Percentiles rank a stretch among this genome's conserved stretches.
These are phyloP conservation scores for Coenobita brevimanus DNA, from an alignment of 1,140 invertebrate species.

Conservation along the genomic window DNA sequence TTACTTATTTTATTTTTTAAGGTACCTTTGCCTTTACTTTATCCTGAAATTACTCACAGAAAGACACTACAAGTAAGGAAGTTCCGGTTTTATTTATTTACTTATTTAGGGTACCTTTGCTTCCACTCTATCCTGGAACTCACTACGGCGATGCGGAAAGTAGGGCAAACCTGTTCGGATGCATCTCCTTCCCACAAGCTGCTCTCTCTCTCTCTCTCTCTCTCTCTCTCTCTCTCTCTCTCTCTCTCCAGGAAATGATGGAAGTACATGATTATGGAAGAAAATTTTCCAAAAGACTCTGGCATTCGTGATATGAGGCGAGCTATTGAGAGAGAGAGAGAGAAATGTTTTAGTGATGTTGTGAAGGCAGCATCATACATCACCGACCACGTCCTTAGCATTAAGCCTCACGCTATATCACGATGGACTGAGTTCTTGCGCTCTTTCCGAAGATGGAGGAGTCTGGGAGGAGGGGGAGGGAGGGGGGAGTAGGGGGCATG, in stretches of 20 bases:
- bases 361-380: conserved; percentile 54
- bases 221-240: not conserved
- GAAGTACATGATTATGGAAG: not conserved
- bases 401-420: conserved; percentile 47
- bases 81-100: no score
- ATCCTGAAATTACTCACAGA: no score
- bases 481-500: not conserved
- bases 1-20: no score
- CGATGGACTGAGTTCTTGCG: conserved; percentile 27
- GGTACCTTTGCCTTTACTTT: no score
- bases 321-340: not conserved
- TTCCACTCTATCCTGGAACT: no score
- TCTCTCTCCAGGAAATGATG: no score
- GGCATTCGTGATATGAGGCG: conserved; percentile 26
- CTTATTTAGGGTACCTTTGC: no score
- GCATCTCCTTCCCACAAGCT: no score
- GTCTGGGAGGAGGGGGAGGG: not conserved
- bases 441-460: conserved; percentile 30
- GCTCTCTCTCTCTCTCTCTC: not conserved
- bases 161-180: no score
- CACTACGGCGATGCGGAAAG: no score
- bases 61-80: no score
- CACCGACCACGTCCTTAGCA: conserved; percentile 42
- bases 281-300: conserved; percentile 15
- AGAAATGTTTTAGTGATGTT: conserved; percentile 44